Evolutionary conservation across 23 tunicate genomes (phyloP).

Genomic region (Ciona savignyi): DNA sequence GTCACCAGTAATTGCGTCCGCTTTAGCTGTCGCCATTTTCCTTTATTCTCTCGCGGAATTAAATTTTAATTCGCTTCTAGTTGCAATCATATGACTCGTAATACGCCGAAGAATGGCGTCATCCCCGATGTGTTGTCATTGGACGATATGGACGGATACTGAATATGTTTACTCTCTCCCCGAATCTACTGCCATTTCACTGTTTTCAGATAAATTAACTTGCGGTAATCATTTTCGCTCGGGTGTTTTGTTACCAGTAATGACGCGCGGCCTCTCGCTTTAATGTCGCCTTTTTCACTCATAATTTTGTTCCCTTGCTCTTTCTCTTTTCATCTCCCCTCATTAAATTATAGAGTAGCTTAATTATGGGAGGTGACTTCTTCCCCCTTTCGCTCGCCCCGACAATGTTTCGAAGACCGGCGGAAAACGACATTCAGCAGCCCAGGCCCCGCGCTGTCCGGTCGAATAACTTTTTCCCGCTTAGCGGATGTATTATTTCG

Average conservation of each 20-base stretch:
- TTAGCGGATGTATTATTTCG: neutral
- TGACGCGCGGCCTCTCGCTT: neutral
- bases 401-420: neutral
- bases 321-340: slow-evolving; percentile 1
- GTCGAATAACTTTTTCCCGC: neutral
- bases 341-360: neutral
- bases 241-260: slow-evolving; percentile 1
- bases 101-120: too few species aligned
- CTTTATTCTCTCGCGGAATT: neutral
- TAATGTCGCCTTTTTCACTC: neutral
- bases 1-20: neutral
- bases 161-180: neutral
- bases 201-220: neutral
- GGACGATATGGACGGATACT: too few species aligned
- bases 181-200: neutral
- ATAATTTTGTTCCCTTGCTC: neutral
- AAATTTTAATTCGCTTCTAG: neutral
- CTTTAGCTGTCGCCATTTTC: neutral
- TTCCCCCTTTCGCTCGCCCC: neutral
- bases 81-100: too few species aligned
- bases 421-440: neutral
- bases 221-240: neutral
- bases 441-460: neutral
- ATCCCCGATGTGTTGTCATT: too few species aligned
- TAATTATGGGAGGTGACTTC: neutral